Percentiles rank a stretch among this genome's conserved stretches.
Conservation (phyloP, 2,888 invertebrate genomes). For the Lordiphosa fenestrarum region DNA sequence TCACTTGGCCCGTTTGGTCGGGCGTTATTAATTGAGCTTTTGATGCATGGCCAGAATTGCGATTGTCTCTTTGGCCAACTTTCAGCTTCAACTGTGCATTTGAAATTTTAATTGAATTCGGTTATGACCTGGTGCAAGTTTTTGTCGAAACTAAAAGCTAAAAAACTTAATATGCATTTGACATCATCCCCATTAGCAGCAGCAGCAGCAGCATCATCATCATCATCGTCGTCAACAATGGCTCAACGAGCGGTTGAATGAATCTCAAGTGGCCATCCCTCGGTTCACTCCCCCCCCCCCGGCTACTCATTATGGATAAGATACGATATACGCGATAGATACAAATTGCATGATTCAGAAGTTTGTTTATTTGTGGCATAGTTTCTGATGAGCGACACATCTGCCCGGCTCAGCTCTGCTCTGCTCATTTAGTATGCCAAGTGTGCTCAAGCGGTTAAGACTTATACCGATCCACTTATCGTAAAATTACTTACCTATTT, state of each 20-base stretch:
- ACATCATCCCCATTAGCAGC: constrained; percentile 25
- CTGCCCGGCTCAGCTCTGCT: constrained; percentile 4
- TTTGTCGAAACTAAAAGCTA: constrained; percentile 9
- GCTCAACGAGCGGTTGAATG: constrained; percentile 52
- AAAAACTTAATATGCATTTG: constrained; percentile 14
- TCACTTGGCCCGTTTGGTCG: constrained; percentile 56
- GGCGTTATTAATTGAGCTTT: constrained; percentile 67
- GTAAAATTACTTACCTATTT: not conserved
- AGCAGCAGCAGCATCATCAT: constrained; percentile 29
- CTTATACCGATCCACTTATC: not conserved
- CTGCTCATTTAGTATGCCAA: constrained; percentile 16
- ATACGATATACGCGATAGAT: constrained; percentile 14
- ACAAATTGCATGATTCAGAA: constrained; percentile 38
- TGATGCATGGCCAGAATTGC: constrained; percentile 46
- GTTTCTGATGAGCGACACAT: constrained; percentile 12
- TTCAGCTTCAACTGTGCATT: constrained; percentile 16
- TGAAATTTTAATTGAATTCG: constrained; percentile 64
- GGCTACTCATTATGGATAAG: constrained; percentile 13
- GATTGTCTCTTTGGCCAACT: constrained; percentile 45
- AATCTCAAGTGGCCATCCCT: constrained; percentile 51
- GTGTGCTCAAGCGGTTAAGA: constrained; percentile 6
- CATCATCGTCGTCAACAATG: constrained; percentile 46
- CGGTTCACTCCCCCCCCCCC: constrained; percentile 9
- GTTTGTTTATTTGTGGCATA: constrained; percentile 34
- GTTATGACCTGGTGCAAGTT: constrained; percentile 3